Base-by-base conservation (phyloP, 2,797 vertebrate genomes). In the Dendrocincla fuliginosa region DNA sequence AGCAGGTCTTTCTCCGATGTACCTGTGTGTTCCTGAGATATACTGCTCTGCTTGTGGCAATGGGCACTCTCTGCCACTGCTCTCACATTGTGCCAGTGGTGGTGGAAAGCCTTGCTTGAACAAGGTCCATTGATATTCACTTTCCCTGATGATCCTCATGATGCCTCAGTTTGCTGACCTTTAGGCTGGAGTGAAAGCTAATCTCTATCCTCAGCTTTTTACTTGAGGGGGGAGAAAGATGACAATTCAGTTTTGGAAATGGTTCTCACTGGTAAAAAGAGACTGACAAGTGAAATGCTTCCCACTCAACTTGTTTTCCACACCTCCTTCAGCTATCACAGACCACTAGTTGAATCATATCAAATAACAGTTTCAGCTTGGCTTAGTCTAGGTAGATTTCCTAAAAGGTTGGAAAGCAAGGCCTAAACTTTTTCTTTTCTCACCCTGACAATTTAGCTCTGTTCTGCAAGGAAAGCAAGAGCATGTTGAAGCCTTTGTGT, bases 171-270 rank as follows among this genome's bases (percentile, higher is more conserved):
- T 85, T 89, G 71, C 79, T 78, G 84, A 89, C 60, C 28, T 80
- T 77, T 71, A 77, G 0, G 5, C 18, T 14, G 39, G 49, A 57
- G 24, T 10, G 52, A 87, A 90, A 89, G 68, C 46, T 89, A 77
- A 93, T 73, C 53, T 83, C 68, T 46, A 75, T 37, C 76, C 89
- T 83, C 89, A 91, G 71, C 49, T 92, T 90, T 90, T 73, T 39
- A 89, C 46, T 71, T 65, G 87, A 85, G 68, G 17, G n/a, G 33
- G 84, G 46, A 39, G 35, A 87, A 89, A 89, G 68, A 60, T 32
- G 37, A 76, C 27, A 87, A 35, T 60, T 95, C 37, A 42, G 37
- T 75, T 93, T 83, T 83, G 53, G 68, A 87, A 84, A 57, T 71
- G 20, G 28, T 30, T 80, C n/a, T 61, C 42, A 33, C 53, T 49